These are phyloP conservation scores for Sylvia borin DNA, from an alignment of 2,797 vertebrate genomes.

Conservation along the genomic window DNA sequence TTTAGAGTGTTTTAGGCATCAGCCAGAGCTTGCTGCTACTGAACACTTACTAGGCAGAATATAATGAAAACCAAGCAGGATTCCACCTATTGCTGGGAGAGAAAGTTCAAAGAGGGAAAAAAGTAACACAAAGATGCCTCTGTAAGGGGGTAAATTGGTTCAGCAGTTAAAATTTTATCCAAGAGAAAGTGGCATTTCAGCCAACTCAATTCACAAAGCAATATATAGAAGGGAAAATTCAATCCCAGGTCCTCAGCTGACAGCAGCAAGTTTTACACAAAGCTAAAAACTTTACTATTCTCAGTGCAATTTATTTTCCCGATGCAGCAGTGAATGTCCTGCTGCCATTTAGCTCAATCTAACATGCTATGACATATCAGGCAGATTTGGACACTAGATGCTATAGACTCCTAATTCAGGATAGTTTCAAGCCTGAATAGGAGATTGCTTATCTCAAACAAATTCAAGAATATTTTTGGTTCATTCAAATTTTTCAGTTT, in stretches of 20 bases:
- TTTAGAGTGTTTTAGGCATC: background rate
- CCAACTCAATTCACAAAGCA: background rate
- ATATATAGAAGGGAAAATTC: background rate
- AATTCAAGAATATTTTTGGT: background rate
- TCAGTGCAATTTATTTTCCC: background rate
- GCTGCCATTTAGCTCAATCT: background rate
- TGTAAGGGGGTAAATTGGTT: background rate
- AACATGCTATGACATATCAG: background rate
- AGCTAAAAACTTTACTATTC: background rate
- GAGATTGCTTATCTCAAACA: background rate
- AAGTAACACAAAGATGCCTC: background rate
- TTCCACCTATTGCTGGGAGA: background rate
- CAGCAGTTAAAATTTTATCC: background rate
- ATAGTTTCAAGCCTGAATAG: background rate
- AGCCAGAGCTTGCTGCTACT: background rate
- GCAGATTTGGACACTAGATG: background rate
- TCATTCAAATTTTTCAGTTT: background rate
- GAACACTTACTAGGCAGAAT: background rate
- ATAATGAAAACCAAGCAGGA: background rate
- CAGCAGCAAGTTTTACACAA: background rate
- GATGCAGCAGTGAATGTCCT: background rate
- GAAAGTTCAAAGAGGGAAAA: background rate
- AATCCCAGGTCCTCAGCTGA: background rate
- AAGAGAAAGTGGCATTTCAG: background rate
- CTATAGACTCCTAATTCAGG: background rate